Conservation (phyloP, 2,888 invertebrate species). For the Candidula unifasciata region DNA sequence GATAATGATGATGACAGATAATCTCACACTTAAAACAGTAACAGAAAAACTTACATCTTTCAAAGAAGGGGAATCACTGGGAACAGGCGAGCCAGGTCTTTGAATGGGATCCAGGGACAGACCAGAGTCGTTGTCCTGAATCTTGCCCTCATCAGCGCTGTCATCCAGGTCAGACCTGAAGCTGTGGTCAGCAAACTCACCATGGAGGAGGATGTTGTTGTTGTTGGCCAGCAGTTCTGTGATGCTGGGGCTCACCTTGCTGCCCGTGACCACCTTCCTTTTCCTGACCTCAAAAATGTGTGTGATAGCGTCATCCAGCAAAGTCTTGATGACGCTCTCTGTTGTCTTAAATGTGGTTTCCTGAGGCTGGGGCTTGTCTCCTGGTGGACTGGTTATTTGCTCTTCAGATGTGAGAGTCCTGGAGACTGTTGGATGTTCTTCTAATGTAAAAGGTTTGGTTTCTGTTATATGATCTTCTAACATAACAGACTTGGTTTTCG, state of each 20-base stretch:
- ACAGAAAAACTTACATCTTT: slow-evolving; percentile 47
- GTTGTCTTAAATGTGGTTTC: slow-evolving; percentile 54
- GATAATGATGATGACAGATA: no score
- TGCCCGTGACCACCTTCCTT: not conserved
- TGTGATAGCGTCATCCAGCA: slow-evolving; percentile 73
- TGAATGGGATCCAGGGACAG: slow-evolving; percentile 53
- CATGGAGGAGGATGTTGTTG: slow-evolving; percentile 14
- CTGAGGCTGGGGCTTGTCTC: no score
- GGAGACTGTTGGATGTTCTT: not conserved
- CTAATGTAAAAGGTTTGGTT: no score
- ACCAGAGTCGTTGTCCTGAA: slow-evolving; percentile 44
- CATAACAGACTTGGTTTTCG: no score
- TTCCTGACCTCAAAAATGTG: slow-evolving; percentile 69
- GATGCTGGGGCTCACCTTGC: not conserved
- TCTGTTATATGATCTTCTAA: not conserved
- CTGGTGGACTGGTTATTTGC: not conserved
- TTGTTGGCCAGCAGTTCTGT: not conserved
- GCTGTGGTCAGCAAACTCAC: slow-evolving; percentile 38
- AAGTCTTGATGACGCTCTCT: slow-evolving; percentile 65
- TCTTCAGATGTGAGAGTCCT: not conserved
- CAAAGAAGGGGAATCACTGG: slow-evolving; percentile 54
- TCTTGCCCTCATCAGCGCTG: slow-evolving; percentile 30
- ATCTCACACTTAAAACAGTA: no score
- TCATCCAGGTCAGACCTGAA: not conserved
- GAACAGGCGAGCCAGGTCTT: slow-evolving; percentile 67